A percentile compares a stretch with the other conserved stretches of the same genome.
Evolutionary conservation across 2,888 invertebrate species (phyloP).

Genomic region (Acanthosoma haemorrhoidale): DNA sequence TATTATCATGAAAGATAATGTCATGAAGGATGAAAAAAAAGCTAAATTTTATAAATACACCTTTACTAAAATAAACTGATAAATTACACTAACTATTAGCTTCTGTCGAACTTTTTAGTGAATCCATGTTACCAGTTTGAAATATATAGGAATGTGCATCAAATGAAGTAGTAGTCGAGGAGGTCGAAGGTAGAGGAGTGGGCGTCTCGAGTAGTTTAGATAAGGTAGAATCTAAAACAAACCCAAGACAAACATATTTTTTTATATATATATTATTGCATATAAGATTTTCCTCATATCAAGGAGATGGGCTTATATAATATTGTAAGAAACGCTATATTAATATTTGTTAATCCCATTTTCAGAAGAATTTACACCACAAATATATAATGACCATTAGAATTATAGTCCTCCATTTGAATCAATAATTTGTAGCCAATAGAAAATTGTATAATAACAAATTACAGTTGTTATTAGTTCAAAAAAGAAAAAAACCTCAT

Average conservation of each 20-base stretch:
- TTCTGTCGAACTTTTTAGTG: neutral
- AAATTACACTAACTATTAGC: neutral
- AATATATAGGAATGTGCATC: neutral
- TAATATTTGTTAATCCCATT: too few relatives aligned
- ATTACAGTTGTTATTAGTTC: too few relatives aligned
- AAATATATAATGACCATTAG: too few relatives aligned
- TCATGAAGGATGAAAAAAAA: neutral
- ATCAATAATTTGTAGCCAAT: too few relatives aligned
- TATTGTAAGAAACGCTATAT: too few relatives aligned
- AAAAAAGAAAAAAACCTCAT: too few relatives aligned
- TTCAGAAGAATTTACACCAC: too few relatives aligned
- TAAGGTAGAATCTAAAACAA: neutral
- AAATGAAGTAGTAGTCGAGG: neutral
- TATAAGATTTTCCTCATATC: neutral
- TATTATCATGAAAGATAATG: too few relatives aligned
- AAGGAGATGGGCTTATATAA: too few relatives aligned
- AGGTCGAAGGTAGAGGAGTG: neutral
- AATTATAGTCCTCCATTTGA: too few relatives aligned
- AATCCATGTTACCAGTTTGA: neutral
- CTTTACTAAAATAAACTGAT: neutral
- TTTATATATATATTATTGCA: neutral
- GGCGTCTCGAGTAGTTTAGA: constrained; percentile 15
- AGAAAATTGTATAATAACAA: too few relatives aligned
- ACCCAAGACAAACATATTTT: neutral
- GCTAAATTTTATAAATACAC: neutral